phyloP scores from a whole-genome alignment of 1,140 invertebrate species.

The Vanessa atalanta region DNA sequence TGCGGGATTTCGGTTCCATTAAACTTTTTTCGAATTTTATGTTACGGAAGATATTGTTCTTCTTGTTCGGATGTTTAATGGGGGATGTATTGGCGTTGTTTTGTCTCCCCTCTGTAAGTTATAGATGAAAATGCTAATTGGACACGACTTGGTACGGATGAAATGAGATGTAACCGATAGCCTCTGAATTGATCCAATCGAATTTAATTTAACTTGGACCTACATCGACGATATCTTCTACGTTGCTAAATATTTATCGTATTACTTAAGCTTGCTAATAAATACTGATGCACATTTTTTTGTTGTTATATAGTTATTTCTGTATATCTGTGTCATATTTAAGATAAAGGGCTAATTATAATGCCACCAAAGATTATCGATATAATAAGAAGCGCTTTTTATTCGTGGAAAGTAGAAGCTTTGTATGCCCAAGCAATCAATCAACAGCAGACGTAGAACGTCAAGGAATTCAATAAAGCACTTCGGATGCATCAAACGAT shows the following conservation, averaged over 20 bases:
- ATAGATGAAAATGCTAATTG: constrained; percentile 51
- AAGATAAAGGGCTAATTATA: background rate
- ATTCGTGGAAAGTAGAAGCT: constrained; percentile 33
- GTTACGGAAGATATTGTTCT: constrained; percentile 75
- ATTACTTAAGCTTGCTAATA: too few relatives aligned
- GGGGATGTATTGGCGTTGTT: constrained; percentile 43
- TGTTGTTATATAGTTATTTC: too few relatives aligned
- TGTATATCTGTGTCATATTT: too few relatives aligned
- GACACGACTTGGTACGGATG: constrained; percentile 36
- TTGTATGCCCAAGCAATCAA: constrained; percentile 50
- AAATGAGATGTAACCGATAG: constrained; percentile 25
- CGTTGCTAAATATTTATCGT: too few relatives aligned
- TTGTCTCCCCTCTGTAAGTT: constrained; percentile 36
- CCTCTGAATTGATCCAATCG: background rate
- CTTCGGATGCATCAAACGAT: constrained; percentile 68
- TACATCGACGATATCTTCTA: too few relatives aligned
- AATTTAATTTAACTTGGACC: background rate
- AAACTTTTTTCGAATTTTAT: constrained; percentile 78
- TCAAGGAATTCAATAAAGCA: constrained; percentile 60
- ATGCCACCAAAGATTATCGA: background rate
- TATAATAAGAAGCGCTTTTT: constrained; percentile 4
- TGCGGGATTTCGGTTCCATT: constrained; percentile 67
- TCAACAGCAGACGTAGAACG: constrained; percentile 53
- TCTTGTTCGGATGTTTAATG: constrained; percentile 58
- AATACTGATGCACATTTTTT: too few relatives aligned